Conservation (phyloP, 2,797 vertebrate species). For the Myotis vivesi region DNA sequence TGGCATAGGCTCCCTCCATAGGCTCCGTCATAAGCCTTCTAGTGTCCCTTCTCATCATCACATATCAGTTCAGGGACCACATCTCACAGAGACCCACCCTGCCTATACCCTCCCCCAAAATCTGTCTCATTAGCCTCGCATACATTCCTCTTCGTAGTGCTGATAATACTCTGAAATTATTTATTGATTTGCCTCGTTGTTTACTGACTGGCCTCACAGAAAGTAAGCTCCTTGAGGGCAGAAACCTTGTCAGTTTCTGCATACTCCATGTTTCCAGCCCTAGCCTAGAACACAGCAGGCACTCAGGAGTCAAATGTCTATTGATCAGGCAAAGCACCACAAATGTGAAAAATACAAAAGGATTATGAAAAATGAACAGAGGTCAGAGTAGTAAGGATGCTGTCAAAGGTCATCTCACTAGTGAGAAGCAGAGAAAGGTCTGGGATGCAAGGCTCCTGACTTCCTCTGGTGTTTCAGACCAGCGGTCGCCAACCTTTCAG, state of each 20-base stretch:
- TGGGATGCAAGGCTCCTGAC: neutral
- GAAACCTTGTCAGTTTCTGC: neutral
- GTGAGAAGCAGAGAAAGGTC: neutral
- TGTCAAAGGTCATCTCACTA: neutral
- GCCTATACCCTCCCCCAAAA: neutral
- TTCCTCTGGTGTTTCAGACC: neutral
- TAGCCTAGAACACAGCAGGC: neutral
- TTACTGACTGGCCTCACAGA: neutral
- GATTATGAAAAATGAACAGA: neutral
- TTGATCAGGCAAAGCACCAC: neutral
- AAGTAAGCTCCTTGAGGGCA: neutral
- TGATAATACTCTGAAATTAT: neutral
- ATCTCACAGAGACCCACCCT: neutral
- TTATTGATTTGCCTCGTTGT: neutral
- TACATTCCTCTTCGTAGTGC: neutral
- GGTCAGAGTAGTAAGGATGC: neutral
- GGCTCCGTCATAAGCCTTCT: neutral
- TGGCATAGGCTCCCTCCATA: neutral
- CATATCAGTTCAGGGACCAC: neutral
- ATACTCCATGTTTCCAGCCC: neutral
- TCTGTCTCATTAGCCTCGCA: neutral
- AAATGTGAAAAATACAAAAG: neutral
- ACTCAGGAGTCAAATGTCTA: neutral
- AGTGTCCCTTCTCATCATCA: neutral
- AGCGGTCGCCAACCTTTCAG: too few species aligned